Evolutionary conservation across 2,113 vertebrate genomes (phyloP), one percentile per base, ranked within the genome.

Genomic region (Hucho hucho): DNA sequence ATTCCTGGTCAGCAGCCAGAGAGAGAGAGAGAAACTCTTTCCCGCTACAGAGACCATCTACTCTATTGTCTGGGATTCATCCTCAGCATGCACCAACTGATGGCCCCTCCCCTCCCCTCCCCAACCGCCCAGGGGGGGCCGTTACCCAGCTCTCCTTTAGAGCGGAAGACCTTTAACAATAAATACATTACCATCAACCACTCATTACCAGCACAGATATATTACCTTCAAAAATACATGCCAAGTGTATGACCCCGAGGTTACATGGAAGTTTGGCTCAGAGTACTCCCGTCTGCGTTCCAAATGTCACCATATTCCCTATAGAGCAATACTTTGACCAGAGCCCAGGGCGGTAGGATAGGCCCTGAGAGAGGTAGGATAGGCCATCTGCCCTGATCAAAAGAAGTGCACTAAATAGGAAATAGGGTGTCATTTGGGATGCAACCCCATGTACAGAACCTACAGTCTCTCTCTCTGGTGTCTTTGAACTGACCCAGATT

Each of bases 401-500:
- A 53, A 53, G 14, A 53, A 53, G 16, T 18, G 49, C 4, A 18
- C 49, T 18, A 53, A 4, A 53, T 18, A 18, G 49, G 49, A 5
- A 53, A 53, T 53, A 53, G 14, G 49, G 16, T 53, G 12, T 16
- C 14, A 53, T 53, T 13, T 53, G 49, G 49, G 49, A 53, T 18
- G 1, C 4, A 18, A 14, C 3, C 28, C 37, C 37, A 43, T 43
- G 2, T 43, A 63, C 61, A 53, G 53, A 82, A 69, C 63, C 37
- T 49, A 43, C 37, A 43, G 37, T 11, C 9, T 43, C 37, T 46
- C 14, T 12, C 12, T 26, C 25, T 53, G 18, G 64, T 67, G 20
- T 73, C 64, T 72, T 64, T 74, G 29, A 66, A 26, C 70, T 80
- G 76, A 79, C 74, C 72, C n/a, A 20, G 37, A 69, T 75, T 37